Percentiles rank a stretch among this genome's conserved stretches.
Conservation (phyloP, 2,888 invertebrate species). For the Liodrosophila aerea region DNA sequence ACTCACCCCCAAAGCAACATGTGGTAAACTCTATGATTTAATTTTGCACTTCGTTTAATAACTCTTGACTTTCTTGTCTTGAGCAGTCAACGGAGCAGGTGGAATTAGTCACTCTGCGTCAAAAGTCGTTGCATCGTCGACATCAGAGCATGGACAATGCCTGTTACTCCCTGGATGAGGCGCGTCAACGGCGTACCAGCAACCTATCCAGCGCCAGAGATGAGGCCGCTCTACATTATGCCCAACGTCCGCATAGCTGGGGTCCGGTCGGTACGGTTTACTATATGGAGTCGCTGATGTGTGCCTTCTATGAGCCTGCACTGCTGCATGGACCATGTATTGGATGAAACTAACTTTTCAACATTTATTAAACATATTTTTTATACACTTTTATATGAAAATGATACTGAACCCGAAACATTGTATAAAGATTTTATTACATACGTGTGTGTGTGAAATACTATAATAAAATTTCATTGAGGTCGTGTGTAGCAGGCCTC, state of each 20-base stretch:
- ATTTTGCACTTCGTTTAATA: too few relatives aligned
- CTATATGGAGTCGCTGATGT: constrained; percentile 88
- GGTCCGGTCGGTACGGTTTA: constrained; percentile 81
- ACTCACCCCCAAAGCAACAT: constrained; percentile 61
- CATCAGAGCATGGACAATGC: constrained; percentile 81
- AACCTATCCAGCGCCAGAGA: constrained; percentile 77
- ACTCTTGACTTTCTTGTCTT: background rate
- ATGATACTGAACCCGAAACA: constrained; percentile 28
- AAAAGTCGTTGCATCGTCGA: constrained; percentile 78
- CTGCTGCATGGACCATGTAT: constrained; percentile 96
- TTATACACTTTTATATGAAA: constrained; percentile 5
- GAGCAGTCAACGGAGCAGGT: constrained; percentile 55
- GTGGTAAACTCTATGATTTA: constrained; percentile 53
- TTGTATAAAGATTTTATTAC: constrained; percentile 59
- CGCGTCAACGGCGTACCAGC: constrained; percentile 70
- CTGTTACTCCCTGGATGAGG: constrained; percentile 75
- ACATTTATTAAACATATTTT: constrained; percentile 46
- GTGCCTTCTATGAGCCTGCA: constrained; percentile 88
- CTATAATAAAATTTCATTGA: constrained; percentile 57
- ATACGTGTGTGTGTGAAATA: constrained; percentile 51
- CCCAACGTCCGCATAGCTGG: constrained; percentile 81
- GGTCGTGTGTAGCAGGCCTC: constrained; percentile 57
- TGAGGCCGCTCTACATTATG: constrained; percentile 56
- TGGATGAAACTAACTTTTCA: too few relatives aligned
- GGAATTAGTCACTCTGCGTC: constrained; percentile 78